These are phyloP conservation scores for Oedothorax gibbosus DNA, from an alignment of 1,140 invertebrate species.

Conservation along the genomic window DNA sequence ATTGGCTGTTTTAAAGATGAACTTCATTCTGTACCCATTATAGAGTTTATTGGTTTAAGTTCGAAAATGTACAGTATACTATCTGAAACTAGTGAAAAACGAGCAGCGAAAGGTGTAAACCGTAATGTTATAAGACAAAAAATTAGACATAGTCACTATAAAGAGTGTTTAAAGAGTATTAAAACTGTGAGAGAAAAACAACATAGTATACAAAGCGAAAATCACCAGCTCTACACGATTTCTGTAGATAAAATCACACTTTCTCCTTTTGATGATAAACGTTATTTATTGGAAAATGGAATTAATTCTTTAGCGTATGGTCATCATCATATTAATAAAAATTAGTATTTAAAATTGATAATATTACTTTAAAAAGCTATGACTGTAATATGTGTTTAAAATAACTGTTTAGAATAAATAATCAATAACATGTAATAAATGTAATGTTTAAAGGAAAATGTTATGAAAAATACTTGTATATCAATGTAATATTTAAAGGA, in stretches of 20 bases:
- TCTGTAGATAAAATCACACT: not conserved
- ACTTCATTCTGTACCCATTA: not conserved
- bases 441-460: too few species aligned
- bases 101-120: slow-evolving; percentile 39
- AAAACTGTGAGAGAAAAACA: not conserved
- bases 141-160: slow-evolving; percentile 11
- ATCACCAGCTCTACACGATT: not conserved
- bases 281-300: slow-evolving; percentile 6
- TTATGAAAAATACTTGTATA: too few species aligned
- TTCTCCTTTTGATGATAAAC: not conserved
- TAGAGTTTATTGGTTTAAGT: slow-evolving; percentile 31
- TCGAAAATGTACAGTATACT: slow-evolving; percentile 25
- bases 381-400: too few species aligned
- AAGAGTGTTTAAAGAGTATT: not conserved
- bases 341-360: not conserved
- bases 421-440: too few species aligned
- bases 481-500: too few species aligned
- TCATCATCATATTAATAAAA: not conserved
- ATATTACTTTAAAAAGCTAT: too few species aligned
- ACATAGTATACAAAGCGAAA: not conserved
- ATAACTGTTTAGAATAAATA: too few species aligned
- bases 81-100: not conserved
- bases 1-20: slow-evolving; percentile 55
- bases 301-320: not conserved
- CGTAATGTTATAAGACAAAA: not conserved